Evolutionary conservation across 2,888 invertebrate species (phyloP).

Genomic region (Oegoconia quadripuncta): DNA sequence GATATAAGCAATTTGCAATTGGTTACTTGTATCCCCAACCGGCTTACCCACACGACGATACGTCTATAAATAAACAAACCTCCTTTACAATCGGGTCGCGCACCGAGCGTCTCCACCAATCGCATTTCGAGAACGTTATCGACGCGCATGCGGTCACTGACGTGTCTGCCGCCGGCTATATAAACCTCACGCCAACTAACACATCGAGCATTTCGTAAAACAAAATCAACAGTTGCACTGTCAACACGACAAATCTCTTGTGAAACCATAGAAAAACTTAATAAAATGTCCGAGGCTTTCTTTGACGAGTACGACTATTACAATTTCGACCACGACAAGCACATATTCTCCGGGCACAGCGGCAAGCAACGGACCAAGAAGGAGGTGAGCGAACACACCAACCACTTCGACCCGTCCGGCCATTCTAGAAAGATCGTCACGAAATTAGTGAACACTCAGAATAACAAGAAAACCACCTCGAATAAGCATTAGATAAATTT

Average conservation of each 20-base stretch:
- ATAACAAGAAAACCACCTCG: slow-evolving; percentile 84
- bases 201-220: slow-evolving; percentile 48
- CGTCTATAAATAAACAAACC: slow-evolving; percentile 59
- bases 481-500: slow-evolving; percentile 50
- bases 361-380: slow-evolving; percentile 95
- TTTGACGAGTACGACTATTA: slow-evolving; percentile 96
- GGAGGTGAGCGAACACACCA: slow-evolving; percentile 92
- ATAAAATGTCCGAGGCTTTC: slow-evolving; percentile 89
- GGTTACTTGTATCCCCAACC: slow-evolving; percentile 36
- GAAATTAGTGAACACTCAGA: slow-evolving; percentile 91
- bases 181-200: slow-evolving; percentile 37
- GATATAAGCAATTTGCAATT: slow-evolving; percentile 10
- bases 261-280: slow-evolving; percentile 36
- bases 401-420: slow-evolving; percentile 94
- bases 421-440: slow-evolving; percentile 95
- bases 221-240: slow-evolving; percentile 45
- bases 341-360: slow-evolving; percentile 90
- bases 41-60: slow-evolving; percentile 50
- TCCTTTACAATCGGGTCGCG: slow-evolving; percentile 57
- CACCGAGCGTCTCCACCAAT: slow-evolving; percentile 54
- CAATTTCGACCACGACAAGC: slow-evolving; percentile 96
- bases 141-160: slow-evolving; percentile 76
- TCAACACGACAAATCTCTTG: slow-evolving; percentile 40
- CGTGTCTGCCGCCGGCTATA: slow-evolving; percentile 58
- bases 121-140: slow-evolving; percentile 59